Conservation (phyloP, 2,113 vertebrate species). For the Origma solitaria region DNA sequence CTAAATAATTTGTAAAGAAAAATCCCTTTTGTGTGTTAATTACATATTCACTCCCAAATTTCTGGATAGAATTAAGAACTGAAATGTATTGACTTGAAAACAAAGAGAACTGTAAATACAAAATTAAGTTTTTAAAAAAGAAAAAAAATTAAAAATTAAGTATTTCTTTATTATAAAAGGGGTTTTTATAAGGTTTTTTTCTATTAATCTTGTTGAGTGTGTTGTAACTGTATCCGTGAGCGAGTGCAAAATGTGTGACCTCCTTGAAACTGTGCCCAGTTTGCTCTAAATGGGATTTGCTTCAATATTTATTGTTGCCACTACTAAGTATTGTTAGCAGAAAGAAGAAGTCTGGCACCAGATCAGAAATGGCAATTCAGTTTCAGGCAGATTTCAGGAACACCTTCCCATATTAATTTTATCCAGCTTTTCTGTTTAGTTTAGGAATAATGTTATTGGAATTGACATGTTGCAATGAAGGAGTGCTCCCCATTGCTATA, state of each 20-base stretch:
- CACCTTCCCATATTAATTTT: background rate
- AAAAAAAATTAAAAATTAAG: too few relatives aligned
- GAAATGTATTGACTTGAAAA: background rate
- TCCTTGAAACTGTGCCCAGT: background rate
- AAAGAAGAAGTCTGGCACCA: background rate
- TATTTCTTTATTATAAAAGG: background rate
- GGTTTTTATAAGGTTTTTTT: background rate
- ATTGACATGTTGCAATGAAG: background rate
- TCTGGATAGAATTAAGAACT: background rate
- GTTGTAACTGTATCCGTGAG: background rate
- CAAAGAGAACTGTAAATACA: background rate
- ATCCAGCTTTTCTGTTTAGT: background rate
- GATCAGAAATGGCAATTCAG: background rate
- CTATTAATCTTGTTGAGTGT: background rate
- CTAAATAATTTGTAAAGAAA: background rate
- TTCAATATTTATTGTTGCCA: background rate
- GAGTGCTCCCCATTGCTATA: background rate
- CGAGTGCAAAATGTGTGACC: background rate
- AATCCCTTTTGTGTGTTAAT: background rate
- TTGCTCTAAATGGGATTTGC: background rate
- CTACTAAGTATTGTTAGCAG: background rate
- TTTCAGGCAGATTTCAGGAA: slow-evolving; percentile 1
- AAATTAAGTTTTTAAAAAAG: background rate
- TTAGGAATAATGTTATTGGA: background rate
- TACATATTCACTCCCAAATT: background rate